phyloP scores from a whole-genome alignment of 2,113 vertebrate genomes.

The Stictonetta naevosa region DNA sequence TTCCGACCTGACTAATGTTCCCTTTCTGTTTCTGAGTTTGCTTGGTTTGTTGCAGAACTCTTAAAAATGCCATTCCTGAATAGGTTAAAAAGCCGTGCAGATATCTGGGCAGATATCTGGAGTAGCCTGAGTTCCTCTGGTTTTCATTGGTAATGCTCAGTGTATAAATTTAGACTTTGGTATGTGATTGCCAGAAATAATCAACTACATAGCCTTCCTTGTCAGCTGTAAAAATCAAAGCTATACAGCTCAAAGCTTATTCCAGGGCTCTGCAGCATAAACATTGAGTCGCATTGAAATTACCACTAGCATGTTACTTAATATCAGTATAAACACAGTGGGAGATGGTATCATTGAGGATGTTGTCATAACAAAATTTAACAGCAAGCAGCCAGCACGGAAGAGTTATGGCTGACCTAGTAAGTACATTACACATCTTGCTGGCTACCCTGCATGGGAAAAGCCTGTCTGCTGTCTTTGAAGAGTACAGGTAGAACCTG shows the following conservation, averaged over 20 bases:
- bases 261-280: background rate
- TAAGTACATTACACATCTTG: background rate
- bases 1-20: background rate
- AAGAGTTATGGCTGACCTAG: background rate
- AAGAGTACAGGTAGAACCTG: background rate
- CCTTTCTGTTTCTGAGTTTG: background rate
- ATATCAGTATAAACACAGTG: background rate
- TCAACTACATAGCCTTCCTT: background rate
- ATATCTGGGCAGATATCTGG: background rate
- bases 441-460: background rate
- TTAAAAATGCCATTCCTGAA: background rate
- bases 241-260: background rate
- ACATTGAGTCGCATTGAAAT: background rate
- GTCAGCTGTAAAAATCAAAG: constrained; percentile 15
- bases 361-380: background rate
- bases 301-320: background rate
- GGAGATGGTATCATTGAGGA: background rate
- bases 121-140: background rate
- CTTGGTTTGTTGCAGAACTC: background rate
- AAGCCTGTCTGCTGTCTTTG: background rate
- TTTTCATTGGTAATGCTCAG: background rate
- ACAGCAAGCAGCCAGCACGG: background rate
- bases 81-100: background rate
- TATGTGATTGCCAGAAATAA: background rate
- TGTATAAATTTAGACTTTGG: background rate